phyloP scores from a whole-genome alignment of 1,140 invertebrate genomes.

The Plectrocnemia conspersa region DNA sequence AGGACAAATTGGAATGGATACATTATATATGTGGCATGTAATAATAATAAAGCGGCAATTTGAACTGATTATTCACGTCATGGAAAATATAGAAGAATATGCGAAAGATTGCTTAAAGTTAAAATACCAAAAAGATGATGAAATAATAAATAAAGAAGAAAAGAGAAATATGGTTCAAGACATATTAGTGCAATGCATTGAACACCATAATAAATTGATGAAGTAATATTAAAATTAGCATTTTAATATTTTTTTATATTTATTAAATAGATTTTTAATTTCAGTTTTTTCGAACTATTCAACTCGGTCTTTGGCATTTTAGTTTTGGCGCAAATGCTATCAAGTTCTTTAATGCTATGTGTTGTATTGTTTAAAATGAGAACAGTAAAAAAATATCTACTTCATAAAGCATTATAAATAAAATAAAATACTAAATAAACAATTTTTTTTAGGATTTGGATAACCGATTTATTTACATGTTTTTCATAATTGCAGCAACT shows the following conservation, averaged over 20 bases:
- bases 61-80: conserved; percentile 16
- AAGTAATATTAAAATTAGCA: conserved; percentile 3
- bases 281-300: no score
- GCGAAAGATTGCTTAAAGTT: not conserved
- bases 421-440: no score
- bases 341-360: no score
- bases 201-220: conserved; percentile 19
- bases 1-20: conserved; percentile 17
- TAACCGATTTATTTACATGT: conserved; percentile 18
- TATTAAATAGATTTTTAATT: no score
- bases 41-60: conserved; percentile 18
- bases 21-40: conserved; percentile 5
- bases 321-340: no score
- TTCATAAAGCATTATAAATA: no score
- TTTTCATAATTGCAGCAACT: conserved; percentile 9
- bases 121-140: not conserved
- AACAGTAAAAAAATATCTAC: no score
- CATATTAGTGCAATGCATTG: conserved; percentile 11
- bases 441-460: conserved; percentile 21
- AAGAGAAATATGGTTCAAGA: conserved; percentile 3
- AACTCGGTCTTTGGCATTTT: no score
- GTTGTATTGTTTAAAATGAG: no score
- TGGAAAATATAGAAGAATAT: conserved; percentile 21
- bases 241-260: no score
- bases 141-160: not conserved